These are phyloP conservation scores for Noctuana brunneofusca DNA, from an alignment of 2,888 invertebrate genomes.

Conservation along the genomic window DNA sequence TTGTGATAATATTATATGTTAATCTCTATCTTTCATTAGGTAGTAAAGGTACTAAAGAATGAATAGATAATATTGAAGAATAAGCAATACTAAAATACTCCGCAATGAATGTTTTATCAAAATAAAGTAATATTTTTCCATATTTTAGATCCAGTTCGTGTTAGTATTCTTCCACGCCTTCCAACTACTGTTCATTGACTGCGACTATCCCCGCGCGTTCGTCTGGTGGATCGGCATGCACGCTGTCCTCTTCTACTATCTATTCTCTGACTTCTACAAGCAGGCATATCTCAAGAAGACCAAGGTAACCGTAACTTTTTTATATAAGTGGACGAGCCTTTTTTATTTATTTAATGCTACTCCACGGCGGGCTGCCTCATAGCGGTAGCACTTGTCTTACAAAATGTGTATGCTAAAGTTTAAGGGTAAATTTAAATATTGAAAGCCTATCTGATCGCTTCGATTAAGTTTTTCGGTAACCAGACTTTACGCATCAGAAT, in stretches of 20 bases:
- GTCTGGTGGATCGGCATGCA: constrained; percentile 98
- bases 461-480: too few species aligned
- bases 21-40: too few species aligned
- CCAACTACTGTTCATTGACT: constrained; percentile 94
- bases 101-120: background rate
- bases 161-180: constrained; percentile 96
- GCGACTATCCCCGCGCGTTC: constrained; percentile 96
- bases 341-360: too few species aligned
- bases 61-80: background rate
- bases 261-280: constrained; percentile 97
- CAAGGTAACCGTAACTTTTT: constrained; percentile 37
- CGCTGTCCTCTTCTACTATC: constrained; percentile 97
- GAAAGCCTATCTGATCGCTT: too few species aligned
- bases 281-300: constrained; percentile 84
- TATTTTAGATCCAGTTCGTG: constrained; percentile 91
- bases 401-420: too few species aligned
- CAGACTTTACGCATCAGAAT: too few species aligned
- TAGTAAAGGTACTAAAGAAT: too few species aligned
- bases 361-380: too few species aligned
- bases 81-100: background rate
- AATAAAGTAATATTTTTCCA: background rate
- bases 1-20: too few species aligned
- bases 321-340: background rate
- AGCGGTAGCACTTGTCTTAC: too few species aligned
- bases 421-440: too few species aligned